These are phyloP conservation scores for Zhengitettix transpicula DNA, from an alignment of 2,888 invertebrate species.

Conservation along the genomic window DNA sequence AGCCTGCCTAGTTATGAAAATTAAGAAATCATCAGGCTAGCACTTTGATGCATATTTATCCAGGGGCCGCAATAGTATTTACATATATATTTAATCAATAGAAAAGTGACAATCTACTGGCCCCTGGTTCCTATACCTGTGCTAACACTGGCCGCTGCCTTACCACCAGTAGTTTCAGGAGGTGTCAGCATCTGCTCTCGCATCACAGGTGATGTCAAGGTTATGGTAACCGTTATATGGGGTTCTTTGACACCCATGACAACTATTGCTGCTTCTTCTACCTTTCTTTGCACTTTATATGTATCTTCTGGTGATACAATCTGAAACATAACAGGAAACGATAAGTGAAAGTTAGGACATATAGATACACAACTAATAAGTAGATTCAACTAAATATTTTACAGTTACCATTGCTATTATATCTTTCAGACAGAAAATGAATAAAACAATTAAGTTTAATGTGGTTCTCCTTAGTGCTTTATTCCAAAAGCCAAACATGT, in stretches of 20 bases:
- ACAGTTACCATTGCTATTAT: too few relatives aligned
- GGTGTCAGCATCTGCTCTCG: conserved; percentile 43
- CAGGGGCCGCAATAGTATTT: conserved; percentile 10
- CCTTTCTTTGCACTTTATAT: conserved; percentile 69
- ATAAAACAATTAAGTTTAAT: too few relatives aligned
- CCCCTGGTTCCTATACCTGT: conserved; percentile 10
- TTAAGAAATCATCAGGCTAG: conserved; percentile 12
- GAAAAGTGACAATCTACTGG: not conserved
- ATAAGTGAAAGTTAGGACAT: not conserved
- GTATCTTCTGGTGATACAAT: conserved; percentile 51
- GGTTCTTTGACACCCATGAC: conserved; percentile 57
- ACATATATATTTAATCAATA: not conserved
- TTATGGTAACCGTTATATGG: conserved; percentile 59
- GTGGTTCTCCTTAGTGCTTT: too few relatives aligned
- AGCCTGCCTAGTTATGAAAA: conserved; percentile 11
- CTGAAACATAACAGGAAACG: conserved; percentile 17
- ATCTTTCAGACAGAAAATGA: too few relatives aligned
- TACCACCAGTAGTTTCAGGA: conserved; percentile 18
- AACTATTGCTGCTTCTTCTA: conserved; percentile 70
- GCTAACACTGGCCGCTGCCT: conserved; percentile 7
- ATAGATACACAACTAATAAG: not conserved
- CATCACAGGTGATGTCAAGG: conserved; percentile 84
- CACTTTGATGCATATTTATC: conserved; percentile 9
- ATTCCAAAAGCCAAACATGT: too few relatives aligned
- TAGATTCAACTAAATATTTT: too few relatives aligned